Conservation (phyloP, 2,888 invertebrate genomes). For the Lathronympha strigana region DNA sequence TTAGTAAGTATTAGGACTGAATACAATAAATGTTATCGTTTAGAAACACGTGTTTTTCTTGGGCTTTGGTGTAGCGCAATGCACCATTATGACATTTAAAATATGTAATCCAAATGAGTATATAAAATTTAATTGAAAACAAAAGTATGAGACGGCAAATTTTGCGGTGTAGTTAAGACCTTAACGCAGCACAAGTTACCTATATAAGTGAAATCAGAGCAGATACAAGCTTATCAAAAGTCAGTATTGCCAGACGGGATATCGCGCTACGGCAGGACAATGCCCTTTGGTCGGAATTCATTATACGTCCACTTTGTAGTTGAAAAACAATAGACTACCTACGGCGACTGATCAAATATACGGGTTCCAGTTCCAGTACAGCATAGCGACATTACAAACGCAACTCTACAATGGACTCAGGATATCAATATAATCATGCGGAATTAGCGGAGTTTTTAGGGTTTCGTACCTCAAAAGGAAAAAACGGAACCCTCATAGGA, state of each 20-base stretch:
- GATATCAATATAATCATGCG: not conserved
- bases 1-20: too few species aligned
- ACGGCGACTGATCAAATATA: slow-evolving; percentile 57
- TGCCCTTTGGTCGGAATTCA: slow-evolving; percentile 62
- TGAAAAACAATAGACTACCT: slow-evolving; percentile 63
- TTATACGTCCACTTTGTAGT: slow-evolving; percentile 53
- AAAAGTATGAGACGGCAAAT: not conserved
- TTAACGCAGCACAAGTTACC: not conserved
- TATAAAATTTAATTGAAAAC: too few species aligned
- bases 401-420: not conserved
- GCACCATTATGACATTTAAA: too few species aligned
- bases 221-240: slow-evolving; percentile 51
- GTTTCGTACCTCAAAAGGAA: too few species aligned
- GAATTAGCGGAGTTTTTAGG: not conserved
- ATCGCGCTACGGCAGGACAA: slow-evolving; percentile 57
- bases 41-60: too few species aligned
- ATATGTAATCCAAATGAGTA: too few species aligned
- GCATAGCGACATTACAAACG: not conserved
- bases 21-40: too few species aligned
- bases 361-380: not conserved
- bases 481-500: too few species aligned
- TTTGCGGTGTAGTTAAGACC: not conserved
- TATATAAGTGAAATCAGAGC: slow-evolving; percentile 47
- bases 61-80: too few species aligned
- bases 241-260: slow-evolving; percentile 50